A percentile compares a stretch with the other conserved stretches of the same genome.
Evolutionary conservation across 2,113 vertebrate genomes (phyloP).

Genomic region (Podarcis muralis): DNA sequence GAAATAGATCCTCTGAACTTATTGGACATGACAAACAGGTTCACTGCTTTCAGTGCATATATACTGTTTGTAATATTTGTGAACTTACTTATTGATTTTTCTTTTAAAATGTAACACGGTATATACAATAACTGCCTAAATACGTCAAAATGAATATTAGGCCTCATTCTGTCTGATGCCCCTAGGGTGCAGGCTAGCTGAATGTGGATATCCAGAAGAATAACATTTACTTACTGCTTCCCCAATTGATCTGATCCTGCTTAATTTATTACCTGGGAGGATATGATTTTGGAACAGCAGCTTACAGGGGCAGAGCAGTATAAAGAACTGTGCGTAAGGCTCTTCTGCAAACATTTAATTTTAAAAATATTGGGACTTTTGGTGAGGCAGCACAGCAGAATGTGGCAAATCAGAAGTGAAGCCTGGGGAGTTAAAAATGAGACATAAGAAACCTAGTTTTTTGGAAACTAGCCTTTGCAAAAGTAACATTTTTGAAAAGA

Average conservation of each 20-base stretch:
- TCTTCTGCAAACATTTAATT: background rate
- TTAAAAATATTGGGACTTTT: background rate
- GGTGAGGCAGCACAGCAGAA: too few relatives aligned
- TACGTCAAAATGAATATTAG: background rate
- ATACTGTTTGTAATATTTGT: too few relatives aligned
- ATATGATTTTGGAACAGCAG: background rate
- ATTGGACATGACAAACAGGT: too few relatives aligned
- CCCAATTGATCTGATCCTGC: background rate
- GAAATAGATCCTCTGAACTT: too few relatives aligned
- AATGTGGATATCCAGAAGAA: background rate
- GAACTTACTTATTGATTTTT: too few relatives aligned
- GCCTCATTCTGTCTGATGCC: background rate
- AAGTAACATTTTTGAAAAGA: background rate
- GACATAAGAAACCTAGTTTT: background rate
- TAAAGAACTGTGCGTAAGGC: background rate
- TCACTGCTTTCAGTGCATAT: too few relatives aligned
- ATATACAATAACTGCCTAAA: background rate
- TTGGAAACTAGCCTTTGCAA: background rate
- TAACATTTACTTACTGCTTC: background rate
- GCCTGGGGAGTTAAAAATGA: background rate
- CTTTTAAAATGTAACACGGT: too few relatives aligned
- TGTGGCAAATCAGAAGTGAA: background rate
- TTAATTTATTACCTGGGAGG: background rate
- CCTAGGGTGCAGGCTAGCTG: background rate
- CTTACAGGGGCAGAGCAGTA: background rate